These are phyloP conservation scores for Saccostrea glomerata DNA, from an alignment of 1,140 invertebrate genomes.

Conservation along the genomic window DNA sequence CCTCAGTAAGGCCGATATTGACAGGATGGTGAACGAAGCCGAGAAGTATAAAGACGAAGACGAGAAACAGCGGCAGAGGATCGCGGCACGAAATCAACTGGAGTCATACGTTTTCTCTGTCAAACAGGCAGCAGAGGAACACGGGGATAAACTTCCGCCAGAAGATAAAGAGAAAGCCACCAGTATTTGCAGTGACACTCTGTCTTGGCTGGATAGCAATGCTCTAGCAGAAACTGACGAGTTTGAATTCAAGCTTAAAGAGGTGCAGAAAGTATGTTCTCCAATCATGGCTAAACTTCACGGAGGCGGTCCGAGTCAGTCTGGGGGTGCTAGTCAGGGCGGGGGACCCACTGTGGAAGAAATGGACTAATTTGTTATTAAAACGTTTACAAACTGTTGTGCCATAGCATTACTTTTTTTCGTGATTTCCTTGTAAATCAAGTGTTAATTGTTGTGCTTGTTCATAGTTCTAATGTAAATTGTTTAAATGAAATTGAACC, in stretches of 20 bases:
- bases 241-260: slow-evolving; percentile 77
- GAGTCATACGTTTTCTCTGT: slow-evolving; percentile 88
- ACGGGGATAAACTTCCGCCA: slow-evolving; percentile 82
- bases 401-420: too few species aligned
- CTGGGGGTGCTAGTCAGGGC: background rate
- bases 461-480: too few species aligned
- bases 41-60: slow-evolving; percentile 81
- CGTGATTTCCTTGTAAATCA: too few species aligned
- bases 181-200: slow-evolving; percentile 78
- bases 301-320: background rate
- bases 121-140: slow-evolving; percentile 64
- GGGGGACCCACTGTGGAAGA: slow-evolving; percentile 69
- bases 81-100: slow-evolving; percentile 72
- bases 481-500: too few species aligned
- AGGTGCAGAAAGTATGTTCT: slow-evolving; percentile 73
- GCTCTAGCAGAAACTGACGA: slow-evolving; percentile 79
- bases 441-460: too few species aligned
- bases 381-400: too few species aligned
- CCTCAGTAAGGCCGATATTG: slow-evolving; percentile 80
- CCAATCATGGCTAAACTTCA: slow-evolving; percentile 74
- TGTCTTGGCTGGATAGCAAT: slow-evolving; percentile 80
- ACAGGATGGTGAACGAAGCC: slow-evolving; percentile 81
- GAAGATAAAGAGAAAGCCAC: slow-evolving; percentile 83
- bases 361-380: slow-evolving; percentile 60
- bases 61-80: slow-evolving; percentile 68